Conservation (phyloP, 2,888 invertebrate genomes). For the Lithophane leautieri region DNA sequence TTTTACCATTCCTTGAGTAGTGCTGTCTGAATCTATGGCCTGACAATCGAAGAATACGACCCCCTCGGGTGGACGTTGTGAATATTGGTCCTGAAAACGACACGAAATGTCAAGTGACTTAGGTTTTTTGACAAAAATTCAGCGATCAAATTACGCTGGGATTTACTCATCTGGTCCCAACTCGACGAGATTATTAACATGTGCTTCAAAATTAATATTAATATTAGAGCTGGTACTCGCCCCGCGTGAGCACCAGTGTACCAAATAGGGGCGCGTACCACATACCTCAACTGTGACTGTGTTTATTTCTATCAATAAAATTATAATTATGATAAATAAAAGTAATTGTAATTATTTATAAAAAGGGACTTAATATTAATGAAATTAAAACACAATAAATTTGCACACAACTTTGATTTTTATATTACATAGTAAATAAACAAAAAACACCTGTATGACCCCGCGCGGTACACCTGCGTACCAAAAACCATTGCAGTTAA, state of each 20-base stretch:
- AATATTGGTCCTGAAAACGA: slow-evolving; percentile 34
- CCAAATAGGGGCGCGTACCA: background rate
- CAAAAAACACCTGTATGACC: background rate
- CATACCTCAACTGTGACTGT: background rate
- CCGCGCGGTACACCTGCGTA: too few relatives aligned
- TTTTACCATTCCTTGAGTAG: slow-evolving; percentile 60
- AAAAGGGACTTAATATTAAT: background rate
- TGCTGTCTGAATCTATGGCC: slow-evolving; percentile 73
- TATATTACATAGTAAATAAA: background rate
- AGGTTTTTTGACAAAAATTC: background rate
- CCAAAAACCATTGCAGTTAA: too few relatives aligned
- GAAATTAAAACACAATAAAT: background rate
- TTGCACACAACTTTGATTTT: background rate
- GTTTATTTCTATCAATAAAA: background rate
- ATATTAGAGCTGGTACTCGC: background rate
- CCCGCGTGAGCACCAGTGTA: background rate
- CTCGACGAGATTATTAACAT: background rate
- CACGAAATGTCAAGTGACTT: background rate
- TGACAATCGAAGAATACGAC: slow-evolving; percentile 13
- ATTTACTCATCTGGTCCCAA: background rate
- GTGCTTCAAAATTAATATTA: background rate
- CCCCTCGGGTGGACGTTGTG: slow-evolving; percentile 23
- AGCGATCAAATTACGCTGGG: background rate
- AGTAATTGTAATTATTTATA: background rate
- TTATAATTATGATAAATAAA: background rate